phyloP scores from a whole-genome alignment of 2,797 vertebrate genomes.

The Pipistrellus kuhlii region DNA sequence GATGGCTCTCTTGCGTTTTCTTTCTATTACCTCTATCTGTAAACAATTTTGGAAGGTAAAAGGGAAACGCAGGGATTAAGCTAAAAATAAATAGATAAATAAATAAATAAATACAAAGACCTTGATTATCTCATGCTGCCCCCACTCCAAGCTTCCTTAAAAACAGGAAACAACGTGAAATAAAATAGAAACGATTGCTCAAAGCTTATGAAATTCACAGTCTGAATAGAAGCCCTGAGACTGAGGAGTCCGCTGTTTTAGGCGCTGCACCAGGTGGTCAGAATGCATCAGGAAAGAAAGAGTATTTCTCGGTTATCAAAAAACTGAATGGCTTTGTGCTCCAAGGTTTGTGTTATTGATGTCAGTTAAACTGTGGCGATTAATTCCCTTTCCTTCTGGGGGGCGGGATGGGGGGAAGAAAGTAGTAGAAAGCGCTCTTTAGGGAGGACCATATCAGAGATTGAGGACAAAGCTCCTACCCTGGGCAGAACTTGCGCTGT shows the following conservation, averaged over 20 bases:
- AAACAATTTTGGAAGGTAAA: constrained; percentile 85
- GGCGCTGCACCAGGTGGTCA: neutral
- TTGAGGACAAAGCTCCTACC: neutral
- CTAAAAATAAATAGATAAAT: neutral
- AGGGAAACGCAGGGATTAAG: constrained; percentile 71
- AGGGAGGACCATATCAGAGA: neutral
- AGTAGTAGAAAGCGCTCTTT: neutral
- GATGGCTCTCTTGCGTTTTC: constrained; percentile 99
- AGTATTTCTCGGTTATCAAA: constrained; percentile 5
- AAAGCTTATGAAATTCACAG: constrained; percentile 31
- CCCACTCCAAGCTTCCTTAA: constrained; percentile 14
- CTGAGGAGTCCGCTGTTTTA: neutral
- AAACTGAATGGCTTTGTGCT: constrained; percentile 57
- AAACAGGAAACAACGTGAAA: neutral
- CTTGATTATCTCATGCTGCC: constrained; percentile 30
- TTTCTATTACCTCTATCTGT: constrained; percentile 84
- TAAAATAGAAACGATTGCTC: neutral
- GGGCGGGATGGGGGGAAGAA: rapidly evolving
- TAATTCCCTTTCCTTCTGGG: constrained; percentile 57
- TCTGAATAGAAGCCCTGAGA: neutral
- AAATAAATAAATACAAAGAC: neutral
- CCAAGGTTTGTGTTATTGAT: constrained; percentile 54
- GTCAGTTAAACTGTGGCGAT: constrained; percentile 47
- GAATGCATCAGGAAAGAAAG: neutral
- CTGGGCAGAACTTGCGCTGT: neutral